Evolutionary conservation across 2,113 vertebrate species (phyloP), one percentile per base, ranked within the genome.

Genomic region (Steatornis caripensis): DNA sequence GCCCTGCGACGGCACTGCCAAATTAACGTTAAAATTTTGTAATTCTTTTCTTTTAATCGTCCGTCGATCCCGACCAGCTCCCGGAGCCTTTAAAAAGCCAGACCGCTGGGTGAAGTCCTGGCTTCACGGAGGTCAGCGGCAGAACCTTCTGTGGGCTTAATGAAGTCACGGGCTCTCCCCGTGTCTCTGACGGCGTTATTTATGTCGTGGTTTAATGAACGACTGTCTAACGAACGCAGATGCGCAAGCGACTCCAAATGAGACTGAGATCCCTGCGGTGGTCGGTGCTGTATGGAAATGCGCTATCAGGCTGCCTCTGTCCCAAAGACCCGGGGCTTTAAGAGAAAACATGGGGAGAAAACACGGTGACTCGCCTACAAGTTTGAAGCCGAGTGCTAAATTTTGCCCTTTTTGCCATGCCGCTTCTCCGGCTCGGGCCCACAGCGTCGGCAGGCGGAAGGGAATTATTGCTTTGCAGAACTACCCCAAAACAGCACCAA

Each of bases 301-400:
- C 5, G 34, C 15, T 57, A 16, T 5, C 6, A 11, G 41, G 24
- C 26, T 37, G 21, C 5, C 41, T 23, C 74, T 22, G 70, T 15
- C 76, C 66, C 51, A 4, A 11, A 37, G 37, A 8, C 6, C 0
- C 0, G 4, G 48, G 4, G 0, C n/a, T 1, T 6, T 26, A 19
- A 29, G 41, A 26, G 29, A 26, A 79, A 75, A 51, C 32, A 12
- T 0, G 2, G 15, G 30, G 48, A 57, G 11, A 20, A 80, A 62
- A 34, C 6, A 9, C 4, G 3, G 18, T 3, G 3, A 20, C 48
- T 58, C 13, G 4, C 22, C 30, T 32, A 4, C 9, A 10, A 20
- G 17, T 60, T 64, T 69, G 22, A 45, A 72, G 19, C 37, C 6
- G 3, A 29, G 16, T 2, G 12, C 53, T n/a, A 43, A 78, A 68